Conservation (phyloP, 1,140 invertebrate genomes). For the Drosophila pruinosa region DNA sequence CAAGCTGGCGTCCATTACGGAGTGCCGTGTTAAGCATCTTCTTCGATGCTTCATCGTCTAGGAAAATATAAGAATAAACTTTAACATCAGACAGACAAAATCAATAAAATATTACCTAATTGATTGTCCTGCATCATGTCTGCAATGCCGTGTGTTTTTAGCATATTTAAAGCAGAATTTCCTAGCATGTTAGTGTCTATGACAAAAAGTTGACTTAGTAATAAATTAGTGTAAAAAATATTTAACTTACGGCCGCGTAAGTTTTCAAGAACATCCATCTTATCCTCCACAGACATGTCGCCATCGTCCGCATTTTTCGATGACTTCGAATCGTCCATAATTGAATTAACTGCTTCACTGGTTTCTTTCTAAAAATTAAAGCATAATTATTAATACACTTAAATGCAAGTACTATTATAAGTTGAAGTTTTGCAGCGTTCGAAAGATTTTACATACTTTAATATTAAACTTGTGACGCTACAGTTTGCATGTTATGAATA, state of each 20-base stretch:
- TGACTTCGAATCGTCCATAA: constrained; percentile 58
- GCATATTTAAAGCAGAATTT: constrained; percentile 84
- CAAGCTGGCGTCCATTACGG: constrained; percentile 90
- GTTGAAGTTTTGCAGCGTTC: not conserved
- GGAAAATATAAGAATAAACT: constrained; percentile 33
- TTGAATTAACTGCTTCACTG: constrained; percentile 79
- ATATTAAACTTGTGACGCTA: constrained; percentile 34
- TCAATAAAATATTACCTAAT: constrained; percentile 4
- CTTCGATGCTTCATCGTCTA: constrained; percentile 87
- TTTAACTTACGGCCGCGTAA: constrained; percentile 58
- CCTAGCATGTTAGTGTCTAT: constrained; percentile 61
- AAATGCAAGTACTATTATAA: not conserved
- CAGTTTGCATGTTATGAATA: constrained; percentile 5
- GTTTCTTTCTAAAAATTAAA: constrained; percentile 70
- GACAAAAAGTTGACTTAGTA: not conserved
- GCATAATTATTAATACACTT: not conserved
- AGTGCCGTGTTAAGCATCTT: constrained; percentile 88
- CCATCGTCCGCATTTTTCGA: constrained; percentile 26
- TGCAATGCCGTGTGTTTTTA: constrained; percentile 91
- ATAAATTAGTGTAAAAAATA: not conserved
- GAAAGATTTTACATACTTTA: constrained; percentile 56
- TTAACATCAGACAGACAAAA: too few relatives aligned
- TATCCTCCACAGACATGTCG: constrained; percentile 69
- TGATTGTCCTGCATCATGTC: constrained; percentile 86
- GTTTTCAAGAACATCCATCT: constrained; percentile 63